Evolutionary conservation across 2,113 vertebrate genomes (phyloP), one percentile per base, ranked within the genome.

Genomic region (Rhizomys pruinosus): DNA sequence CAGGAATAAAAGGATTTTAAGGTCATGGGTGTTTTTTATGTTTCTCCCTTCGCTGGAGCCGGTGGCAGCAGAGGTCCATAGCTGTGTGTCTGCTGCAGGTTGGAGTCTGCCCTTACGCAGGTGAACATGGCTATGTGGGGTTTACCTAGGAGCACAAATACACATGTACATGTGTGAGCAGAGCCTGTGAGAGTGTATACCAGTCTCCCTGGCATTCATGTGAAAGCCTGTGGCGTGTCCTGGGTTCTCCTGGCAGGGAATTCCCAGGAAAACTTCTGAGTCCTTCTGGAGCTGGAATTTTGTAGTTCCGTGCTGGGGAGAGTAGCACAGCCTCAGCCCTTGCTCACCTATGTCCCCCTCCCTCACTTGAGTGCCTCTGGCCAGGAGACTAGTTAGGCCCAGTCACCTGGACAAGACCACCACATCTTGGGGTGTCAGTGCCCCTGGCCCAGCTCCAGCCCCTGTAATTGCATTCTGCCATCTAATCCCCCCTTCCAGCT

Each of bases 1-100:
- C 72, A 55, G 90, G 96, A 93, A 98, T 97, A 97, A 97, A 98
- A 97, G 97, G 97, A 96, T 97, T 98, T 96, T 98, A 97, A 98
- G 97, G 97, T 97, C 97, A 96, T 90, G 79, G 93, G 92, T 96
- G 93, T 96, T 94, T 92, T 96, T 94, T 91, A 92, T 80, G 77
- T 90, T 29, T 39, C n/a, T 66, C 66, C n/a, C 34, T 87, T 92
- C 93, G 66, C 63, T 85, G 82, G 86, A 97, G 90, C 92, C 19
- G 2, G n/a, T 80, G 77, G 89, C 91, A 94, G 84, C 90, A 85
- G 85, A 93, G 80, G 94, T 74, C 96, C 57, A 80, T 72, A 87
- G 61, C 63, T 89, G 11, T 92, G 81, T 93, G 82, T 95, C 90
- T 97, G 90, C 90, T 97, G 90, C 87, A 92, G 73, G 81, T 95